Evolutionary conservation across 64 coral and sea anemone genomes (phyloP).

Genomic region (Acropora yongei): DNA sequence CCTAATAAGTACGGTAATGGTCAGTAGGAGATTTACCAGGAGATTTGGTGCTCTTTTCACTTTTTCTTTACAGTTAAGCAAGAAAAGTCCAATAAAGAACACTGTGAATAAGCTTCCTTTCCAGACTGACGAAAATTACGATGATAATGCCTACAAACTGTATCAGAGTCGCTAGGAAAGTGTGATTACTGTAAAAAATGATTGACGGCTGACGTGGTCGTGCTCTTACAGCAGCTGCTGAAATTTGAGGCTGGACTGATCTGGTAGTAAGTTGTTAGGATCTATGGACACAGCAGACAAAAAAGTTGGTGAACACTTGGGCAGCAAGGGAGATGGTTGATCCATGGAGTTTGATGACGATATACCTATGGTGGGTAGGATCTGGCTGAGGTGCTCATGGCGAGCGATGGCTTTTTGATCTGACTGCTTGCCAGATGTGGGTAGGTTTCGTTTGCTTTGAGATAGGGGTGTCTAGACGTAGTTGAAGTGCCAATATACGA

Average conservation of each 20-base stretch:
- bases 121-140: too few species aligned
- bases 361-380: neutral
- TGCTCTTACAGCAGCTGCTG: slow-evolving; percentile 7
- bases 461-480: slow-evolving; percentile 1
- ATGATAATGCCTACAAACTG: too few species aligned
- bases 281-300: slow-evolving; percentile 3
- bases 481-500: slow-evolving; percentile 12
- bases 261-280: slow-evolving; percentile 37
- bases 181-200: too few species aligned
- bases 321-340: neutral
- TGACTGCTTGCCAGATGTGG: slow-evolving; percentile 32
- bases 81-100: too few species aligned
- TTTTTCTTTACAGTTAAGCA: too few species aligned
- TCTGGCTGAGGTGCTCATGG: slow-evolving; percentile 49
- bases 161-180: too few species aligned
- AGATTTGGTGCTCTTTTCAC: too few species aligned
- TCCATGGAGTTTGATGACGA: neutral
- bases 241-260: neutral
- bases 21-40: too few species aligned
- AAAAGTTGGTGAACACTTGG: neutral
- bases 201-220: neutral
- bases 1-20: too few species aligned
- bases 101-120: too few species aligned
- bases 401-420: neutral
- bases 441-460: slow-evolving; percentile 24